A percentile compares a stretch with the other conserved stretches of the same genome.
phyloP scores from a whole-genome alignment of 2,113 vertebrate species.

The Neolamprologus fasciatus region DNA sequence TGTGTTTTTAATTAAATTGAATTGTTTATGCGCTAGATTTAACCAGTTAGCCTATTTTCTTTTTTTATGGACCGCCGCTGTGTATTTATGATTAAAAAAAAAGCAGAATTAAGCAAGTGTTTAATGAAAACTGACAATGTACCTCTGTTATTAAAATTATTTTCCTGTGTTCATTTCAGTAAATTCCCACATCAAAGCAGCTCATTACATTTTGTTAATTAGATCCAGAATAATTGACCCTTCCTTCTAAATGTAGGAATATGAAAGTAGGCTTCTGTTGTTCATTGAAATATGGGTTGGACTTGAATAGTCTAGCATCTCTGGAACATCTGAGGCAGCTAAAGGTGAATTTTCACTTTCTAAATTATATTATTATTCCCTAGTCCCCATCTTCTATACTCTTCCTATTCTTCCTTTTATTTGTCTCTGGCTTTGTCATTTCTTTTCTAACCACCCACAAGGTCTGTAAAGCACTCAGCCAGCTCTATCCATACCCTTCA shows the following conservation, averaged over 20 bases:
- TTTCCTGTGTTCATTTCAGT: slow-evolving; percentile 38
- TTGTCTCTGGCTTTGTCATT: neutral
- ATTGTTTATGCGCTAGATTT: slow-evolving; percentile 27
- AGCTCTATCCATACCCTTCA: slow-evolving; percentile 36
- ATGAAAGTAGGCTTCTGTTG: slow-evolving; percentile 15
- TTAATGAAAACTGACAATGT: slow-evolving; percentile 56
- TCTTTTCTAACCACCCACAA: slow-evolving; percentile 31
- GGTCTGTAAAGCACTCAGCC: slow-evolving; percentile 31
- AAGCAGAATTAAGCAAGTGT: slow-evolving; percentile 21
- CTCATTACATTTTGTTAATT: slow-evolving; percentile 62
- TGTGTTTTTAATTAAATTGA: slow-evolving; percentile 33
- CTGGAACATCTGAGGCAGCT: slow-evolving; percentile 35
- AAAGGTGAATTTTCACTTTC: slow-evolving; percentile 38
- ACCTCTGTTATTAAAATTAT: slow-evolving; percentile 37
- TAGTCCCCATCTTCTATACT: neutral
- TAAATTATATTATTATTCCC: slow-evolving; percentile 35
- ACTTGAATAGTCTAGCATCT: slow-evolving; percentile 33
- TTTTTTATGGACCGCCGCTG: slow-evolving; percentile 18
- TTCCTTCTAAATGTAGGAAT: slow-evolving; percentile 55
- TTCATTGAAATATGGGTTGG: slow-evolving; percentile 50
- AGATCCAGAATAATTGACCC: slow-evolving; percentile 59
- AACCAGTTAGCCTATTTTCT: slow-evolving; percentile 34
- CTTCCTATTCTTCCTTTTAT: neutral
- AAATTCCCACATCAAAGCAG: slow-evolving; percentile 65
- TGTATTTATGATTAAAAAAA: slow-evolving; percentile 16